Percentiles rank a stretch among this genome's conserved stretches.
These are phyloP conservation scores for Hirudo medicinalis DNA, from an alignment of 1,140 invertebrate genomes.

Conservation along the genomic window DNA sequence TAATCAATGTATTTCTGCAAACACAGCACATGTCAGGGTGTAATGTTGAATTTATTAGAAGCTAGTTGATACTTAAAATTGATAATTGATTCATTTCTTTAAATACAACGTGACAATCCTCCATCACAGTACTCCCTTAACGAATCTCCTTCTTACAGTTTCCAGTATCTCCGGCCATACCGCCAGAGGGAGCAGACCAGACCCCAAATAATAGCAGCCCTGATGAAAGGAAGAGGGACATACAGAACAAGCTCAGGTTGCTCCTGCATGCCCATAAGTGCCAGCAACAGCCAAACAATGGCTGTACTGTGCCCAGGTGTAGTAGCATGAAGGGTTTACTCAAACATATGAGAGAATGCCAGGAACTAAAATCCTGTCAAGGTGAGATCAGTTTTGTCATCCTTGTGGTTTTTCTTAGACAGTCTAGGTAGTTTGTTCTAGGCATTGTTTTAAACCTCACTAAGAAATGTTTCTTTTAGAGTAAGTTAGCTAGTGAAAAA, in stretches of 20 bases:
- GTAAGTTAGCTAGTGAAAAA: not conserved
- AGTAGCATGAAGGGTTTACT: constrained; percentile 98
- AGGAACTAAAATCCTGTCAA: constrained; percentile 56
- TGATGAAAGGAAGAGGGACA: constrained; percentile 34
- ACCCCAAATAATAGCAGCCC: not conserved
- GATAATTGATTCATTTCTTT: no score
- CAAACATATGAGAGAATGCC: constrained; percentile 93
- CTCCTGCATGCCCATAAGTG: constrained; percentile 97
- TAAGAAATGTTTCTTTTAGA: not conserved
- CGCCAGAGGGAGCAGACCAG: no score
- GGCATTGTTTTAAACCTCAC: not conserved
- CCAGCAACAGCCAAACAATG: constrained; percentile 48
- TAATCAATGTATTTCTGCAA: no score
- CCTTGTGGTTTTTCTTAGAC: not conserved
- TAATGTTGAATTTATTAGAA: no score
- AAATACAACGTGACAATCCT: no score
- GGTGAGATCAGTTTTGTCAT: constrained; percentile 27
- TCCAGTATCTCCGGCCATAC: no score
- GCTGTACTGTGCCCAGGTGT: constrained; percentile 84
- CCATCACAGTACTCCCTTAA: no score
- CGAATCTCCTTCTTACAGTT: no score
- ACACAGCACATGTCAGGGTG: no score
- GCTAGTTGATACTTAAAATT: no score
- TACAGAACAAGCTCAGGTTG: constrained; percentile 86
- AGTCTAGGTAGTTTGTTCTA: not conserved